Conservation (phyloP, 1,140 invertebrate species). For the Euwallacea similis region DNA sequence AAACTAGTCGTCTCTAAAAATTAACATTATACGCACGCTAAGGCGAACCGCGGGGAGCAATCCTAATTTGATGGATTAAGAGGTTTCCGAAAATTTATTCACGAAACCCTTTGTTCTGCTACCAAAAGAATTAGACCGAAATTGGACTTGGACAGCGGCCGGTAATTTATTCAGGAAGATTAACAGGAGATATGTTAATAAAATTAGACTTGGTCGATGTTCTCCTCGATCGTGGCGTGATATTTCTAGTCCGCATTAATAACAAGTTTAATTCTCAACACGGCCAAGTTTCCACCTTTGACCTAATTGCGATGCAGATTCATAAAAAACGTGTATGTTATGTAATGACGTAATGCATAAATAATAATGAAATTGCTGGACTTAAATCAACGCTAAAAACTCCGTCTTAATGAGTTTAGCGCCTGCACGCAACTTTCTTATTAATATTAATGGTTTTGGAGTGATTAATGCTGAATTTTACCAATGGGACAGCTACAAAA, state of each 20-base stretch:
- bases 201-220: slow-evolving; percentile 22
- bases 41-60: slow-evolving; percentile 22
- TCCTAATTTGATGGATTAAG: slow-evolving; percentile 29
- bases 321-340: slow-evolving; percentile 7
- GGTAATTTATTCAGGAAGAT: slow-evolving; percentile 28
- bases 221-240: slow-evolving; percentile 3
- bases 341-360: slow-evolving; percentile 15
- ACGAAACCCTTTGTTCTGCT: slow-evolving; percentile 26
- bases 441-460: slow-evolving; percentile 31
- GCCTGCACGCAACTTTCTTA: slow-evolving; percentile 32
- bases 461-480: slow-evolving; percentile 30
- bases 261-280: slow-evolving; percentile 1
- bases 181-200: slow-evolving; percentile 29
- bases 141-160: slow-evolving; percentile 18
- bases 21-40: slow-evolving; percentile 1
- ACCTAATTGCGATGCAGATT: not conserved
- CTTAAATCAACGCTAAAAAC: slow-evolving; percentile 22
- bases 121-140: slow-evolving; percentile 26
- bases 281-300: not conserved
- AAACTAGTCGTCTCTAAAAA: slow-evolving; percentile 3
- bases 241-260: slow-evolving; percentile 1
- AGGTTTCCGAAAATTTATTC: slow-evolving; percentile 28
- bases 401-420: slow-evolving; percentile 21
- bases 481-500: not conserved
- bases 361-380: slow-evolving; percentile 8